phyloP scores from a whole-genome alignment of 2,113 vertebrate species.

The Ochotona curzoniae region DNA sequence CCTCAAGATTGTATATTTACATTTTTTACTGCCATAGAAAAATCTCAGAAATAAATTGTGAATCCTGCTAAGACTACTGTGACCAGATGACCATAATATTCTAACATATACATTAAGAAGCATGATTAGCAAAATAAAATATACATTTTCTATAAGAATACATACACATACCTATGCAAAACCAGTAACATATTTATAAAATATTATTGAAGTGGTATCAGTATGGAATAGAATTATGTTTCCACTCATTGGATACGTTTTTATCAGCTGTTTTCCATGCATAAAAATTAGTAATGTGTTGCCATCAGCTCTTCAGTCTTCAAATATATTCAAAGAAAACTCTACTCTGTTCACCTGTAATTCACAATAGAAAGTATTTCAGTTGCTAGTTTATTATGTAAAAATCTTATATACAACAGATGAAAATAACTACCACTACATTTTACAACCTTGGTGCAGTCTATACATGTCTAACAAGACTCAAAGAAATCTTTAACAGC shows the following conservation, averaged over 20 bases:
- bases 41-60: not conserved
- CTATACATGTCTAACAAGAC: not conserved
- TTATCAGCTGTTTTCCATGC: not conserved
- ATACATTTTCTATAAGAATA: not conserved
- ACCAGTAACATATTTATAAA: not conserved
- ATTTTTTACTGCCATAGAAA: not conserved
- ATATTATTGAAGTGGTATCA: not conserved
- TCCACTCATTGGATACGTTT: not conserved
- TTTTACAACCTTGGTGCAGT: not conserved
- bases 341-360: not conserved
- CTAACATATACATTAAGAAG: not conserved
- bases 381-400: not conserved
- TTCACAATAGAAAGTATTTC: not conserved
- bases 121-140: not conserved
- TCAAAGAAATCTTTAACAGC: not conserved
- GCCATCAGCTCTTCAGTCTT: not conserved
- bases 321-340: not conserved
- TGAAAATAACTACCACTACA: not conserved
- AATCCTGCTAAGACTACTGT: not conserved
- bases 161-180: not conserved
- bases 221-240: not conserved
- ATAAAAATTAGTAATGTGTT: not conserved
- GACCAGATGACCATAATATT: not conserved
- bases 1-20: not conserved
- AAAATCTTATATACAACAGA: not conserved